Evolutionary conservation across 1,140 invertebrate species (phyloP).

Genomic region (Drosophila quadrilineata): DNA sequence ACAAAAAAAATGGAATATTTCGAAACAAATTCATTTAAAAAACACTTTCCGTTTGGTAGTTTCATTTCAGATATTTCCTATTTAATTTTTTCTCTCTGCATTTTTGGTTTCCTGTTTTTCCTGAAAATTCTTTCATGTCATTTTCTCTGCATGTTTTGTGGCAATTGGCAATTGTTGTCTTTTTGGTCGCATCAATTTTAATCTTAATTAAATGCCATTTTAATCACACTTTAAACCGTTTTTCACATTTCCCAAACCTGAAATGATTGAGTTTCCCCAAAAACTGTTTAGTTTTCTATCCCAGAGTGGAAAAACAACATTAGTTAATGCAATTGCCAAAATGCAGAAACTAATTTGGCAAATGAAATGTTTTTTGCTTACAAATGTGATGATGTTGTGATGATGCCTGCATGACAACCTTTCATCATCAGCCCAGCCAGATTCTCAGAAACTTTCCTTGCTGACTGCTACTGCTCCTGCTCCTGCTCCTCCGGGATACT

Average conservation of each 20-base stretch:
- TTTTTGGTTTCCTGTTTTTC: constrained; percentile 2
- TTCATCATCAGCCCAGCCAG: constrained; percentile 63
- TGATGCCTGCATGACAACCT: constrained; percentile 42
- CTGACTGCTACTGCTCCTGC: background rate
- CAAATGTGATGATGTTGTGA: constrained; percentile 58
- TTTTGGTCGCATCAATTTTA: constrained; percentile 58
- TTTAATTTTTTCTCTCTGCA: constrained; percentile 5
- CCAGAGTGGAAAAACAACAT: constrained; percentile 19
- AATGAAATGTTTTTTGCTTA: constrained; percentile 73
- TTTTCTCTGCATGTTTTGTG: constrained; percentile 12
- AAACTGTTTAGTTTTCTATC: background rate
- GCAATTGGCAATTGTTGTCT: constrained; percentile 17
- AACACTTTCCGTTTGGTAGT: constrained; percentile 15
- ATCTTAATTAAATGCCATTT: constrained; percentile 72
- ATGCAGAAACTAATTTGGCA: constrained; percentile 74
- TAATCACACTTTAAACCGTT: constrained; percentile 54
- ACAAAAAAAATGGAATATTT: constrained; percentile 59
- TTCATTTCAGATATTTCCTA: constrained; percentile 10
- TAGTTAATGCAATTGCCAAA: constrained; percentile 66
- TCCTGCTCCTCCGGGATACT: constrained; percentile 1
- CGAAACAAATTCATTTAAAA: constrained; percentile 41
- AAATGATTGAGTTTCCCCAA: background rate
- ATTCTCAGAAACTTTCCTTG: constrained; percentile 53
- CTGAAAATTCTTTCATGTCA: no score
- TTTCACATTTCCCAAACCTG: no score